A percentile compares a stretch with the other conserved stretches of the same genome.
Evolutionary conservation across 2,113 vertebrate species (phyloP).

Genomic region (Ondatra zibethicus): DNA sequence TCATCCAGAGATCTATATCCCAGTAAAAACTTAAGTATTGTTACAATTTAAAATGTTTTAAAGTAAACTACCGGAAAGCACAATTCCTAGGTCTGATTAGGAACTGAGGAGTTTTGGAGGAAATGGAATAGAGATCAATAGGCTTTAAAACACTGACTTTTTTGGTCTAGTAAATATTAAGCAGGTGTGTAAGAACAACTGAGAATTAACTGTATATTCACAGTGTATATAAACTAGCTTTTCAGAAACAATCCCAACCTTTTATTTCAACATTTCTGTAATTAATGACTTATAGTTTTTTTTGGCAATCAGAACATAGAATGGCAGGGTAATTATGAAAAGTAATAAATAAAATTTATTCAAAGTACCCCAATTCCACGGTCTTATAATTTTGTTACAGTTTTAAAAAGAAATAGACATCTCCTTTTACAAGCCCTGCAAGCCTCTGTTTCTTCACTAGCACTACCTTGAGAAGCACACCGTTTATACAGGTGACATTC

Average conservation of each 20-base stretch:
- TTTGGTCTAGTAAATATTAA: conserved; percentile 33
- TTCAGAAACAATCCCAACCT: neutral
- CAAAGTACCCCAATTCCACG: neutral
- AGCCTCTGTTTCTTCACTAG: neutral
- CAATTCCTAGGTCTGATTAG: neutral
- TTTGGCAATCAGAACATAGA: conserved; percentile 41
- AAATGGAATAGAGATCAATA: neutral
- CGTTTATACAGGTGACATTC: neutral
- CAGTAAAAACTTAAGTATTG: conserved; percentile 53
- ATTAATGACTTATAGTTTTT: conserved; percentile 8
- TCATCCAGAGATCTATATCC: neutral
- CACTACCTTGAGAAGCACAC: neutral
- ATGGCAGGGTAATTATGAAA: conserved; percentile 15
- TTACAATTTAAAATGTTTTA: conserved; percentile 22
- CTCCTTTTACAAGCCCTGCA: neutral
- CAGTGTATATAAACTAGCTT: conserved; percentile 26
- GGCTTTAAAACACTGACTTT: conserved; percentile 3
- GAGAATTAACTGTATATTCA: conserved; percentile 6
- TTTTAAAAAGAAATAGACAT: conserved; percentile 36
- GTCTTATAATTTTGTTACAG: neutral
- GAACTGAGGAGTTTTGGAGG: neutral
- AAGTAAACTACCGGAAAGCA: conserved; percentile 30
- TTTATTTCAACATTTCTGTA: conserved; percentile 36
- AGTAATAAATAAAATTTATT: neutral
- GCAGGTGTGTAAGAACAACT: conserved; percentile 30